A percentile compares a stretch with the other conserved stretches of the same genome.
Conservation (phyloP, 2,888 invertebrate species). For the Nysson spinosus region DNA sequence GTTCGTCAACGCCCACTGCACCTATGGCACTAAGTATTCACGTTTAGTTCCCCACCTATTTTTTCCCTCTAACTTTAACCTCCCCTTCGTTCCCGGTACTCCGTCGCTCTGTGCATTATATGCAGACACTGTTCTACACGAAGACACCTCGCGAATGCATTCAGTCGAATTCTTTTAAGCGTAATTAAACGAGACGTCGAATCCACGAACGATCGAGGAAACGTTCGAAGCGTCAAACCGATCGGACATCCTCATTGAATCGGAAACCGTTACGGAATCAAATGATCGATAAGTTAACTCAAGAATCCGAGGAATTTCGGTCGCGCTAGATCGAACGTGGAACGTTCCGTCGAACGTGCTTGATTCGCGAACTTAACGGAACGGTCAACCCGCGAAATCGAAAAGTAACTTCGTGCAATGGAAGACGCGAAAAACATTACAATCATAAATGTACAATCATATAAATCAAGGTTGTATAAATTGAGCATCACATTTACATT, state of each 20-base stretch:
- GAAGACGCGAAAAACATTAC: constrained; percentile 41
- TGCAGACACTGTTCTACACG: constrained; percentile 9
- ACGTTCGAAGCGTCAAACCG: too few relatives aligned
- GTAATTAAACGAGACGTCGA: constrained; percentile 30
- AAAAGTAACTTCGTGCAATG: constrained; percentile 5
- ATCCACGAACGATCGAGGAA: constrained; percentile 24
- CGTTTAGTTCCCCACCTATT: constrained; percentile 65
- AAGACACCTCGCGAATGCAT: constrained; percentile 27
- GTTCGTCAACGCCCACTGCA: constrained; percentile 66
- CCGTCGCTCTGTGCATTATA: constrained; percentile 4
- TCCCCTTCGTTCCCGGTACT: constrained; percentile 9
- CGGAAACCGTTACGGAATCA: too few relatives aligned
- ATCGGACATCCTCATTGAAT: too few relatives aligned
- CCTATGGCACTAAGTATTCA: constrained; percentile 78
- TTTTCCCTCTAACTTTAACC: constrained; percentile 14
- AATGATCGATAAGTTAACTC: too few relatives aligned
- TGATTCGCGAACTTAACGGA: too few relatives aligned
- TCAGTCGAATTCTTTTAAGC: constrained; percentile 41
- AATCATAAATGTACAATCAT: constrained; percentile 33
- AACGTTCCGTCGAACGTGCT: neutral
- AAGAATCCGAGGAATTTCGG: neutral
- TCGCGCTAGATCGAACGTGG: neutral
- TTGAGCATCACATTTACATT: constrained; percentile 29
- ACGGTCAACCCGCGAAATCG: neutral
- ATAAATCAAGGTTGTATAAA: constrained; percentile 3